Percentiles rank a stretch among this genome's conserved stretches.
phyloP scores from a whole-genome alignment of 2,797 vertebrate genomes.

The Holocentrus rufus region DNA sequence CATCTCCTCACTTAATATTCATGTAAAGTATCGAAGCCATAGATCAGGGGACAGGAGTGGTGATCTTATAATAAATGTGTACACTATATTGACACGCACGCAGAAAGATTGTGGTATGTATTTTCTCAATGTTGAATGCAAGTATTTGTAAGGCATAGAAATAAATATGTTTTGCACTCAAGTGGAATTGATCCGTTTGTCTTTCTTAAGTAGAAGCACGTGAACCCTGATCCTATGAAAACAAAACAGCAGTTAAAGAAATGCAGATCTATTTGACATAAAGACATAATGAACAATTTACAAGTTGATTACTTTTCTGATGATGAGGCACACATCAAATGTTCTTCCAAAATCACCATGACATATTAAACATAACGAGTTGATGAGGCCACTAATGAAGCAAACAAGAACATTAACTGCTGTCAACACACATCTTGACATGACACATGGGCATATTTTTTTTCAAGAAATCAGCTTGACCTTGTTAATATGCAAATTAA shows the following conservation, averaged over 20 bases:
- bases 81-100: conserved; percentile 66
- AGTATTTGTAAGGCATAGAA: conserved; percentile 80
- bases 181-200: neutral
- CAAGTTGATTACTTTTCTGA: neutral
- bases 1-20: conserved; percentile 57
- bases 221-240: neutral
- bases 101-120: conserved; percentile 74
- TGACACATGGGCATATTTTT: no score
- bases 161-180: conserved; percentile 81
- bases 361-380: no score
- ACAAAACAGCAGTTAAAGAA: neutral
- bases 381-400: no score
- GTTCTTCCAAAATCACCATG: no score
- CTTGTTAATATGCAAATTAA: no score
- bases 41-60: conserved; percentile 51
- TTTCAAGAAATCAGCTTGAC: no score
- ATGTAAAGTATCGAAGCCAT: conserved; percentile 75
- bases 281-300: neutral
- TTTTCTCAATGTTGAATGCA: conserved; percentile 79
- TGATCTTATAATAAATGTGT: conserved; percentile 56
- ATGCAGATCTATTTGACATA: neutral
- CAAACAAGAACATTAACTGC: no score
- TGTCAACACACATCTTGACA: no score
- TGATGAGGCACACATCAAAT: no score
- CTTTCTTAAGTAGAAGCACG: conserved; percentile 18